These are phyloP conservation scores for Drosophila pallidifrons DNA, from an alignment of 1,140 invertebrate genomes.

Conservation along the genomic window DNA sequence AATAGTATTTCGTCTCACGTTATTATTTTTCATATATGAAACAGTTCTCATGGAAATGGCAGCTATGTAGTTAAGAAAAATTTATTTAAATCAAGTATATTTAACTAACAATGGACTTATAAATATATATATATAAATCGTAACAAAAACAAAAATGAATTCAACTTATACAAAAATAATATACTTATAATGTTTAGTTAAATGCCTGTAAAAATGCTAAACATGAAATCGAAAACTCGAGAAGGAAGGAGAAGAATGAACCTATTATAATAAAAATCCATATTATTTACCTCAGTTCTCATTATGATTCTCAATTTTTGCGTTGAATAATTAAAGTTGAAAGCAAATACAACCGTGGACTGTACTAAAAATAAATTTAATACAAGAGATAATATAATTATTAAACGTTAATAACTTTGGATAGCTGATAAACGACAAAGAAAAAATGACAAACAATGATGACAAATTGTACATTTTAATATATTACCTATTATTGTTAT, in stretches of 20 bases:
- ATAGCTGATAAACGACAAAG: conserved; percentile 11
- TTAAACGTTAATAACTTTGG: conserved; percentile 10
- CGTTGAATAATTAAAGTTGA: conserved; percentile 14
- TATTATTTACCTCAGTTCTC: conserved; percentile 1
- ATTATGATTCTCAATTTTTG: background rate
- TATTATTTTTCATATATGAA: conserved; percentile 58
- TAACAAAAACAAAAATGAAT: conserved; percentile 27
- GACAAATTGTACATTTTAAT: conserved; percentile 24
- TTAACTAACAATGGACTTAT: conserved; percentile 80
- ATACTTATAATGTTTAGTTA: conserved; percentile 30
- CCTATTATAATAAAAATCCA: conserved; percentile 23
- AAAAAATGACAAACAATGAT: conserved; percentile 16
- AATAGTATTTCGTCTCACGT: conserved; percentile 20
- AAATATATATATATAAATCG: conserved; percentile 64
- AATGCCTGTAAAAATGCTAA: conserved; percentile 66
- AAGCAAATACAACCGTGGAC: conserved; percentile 49
- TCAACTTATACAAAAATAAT: conserved; percentile 31
- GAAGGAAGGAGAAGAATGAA: conserved; percentile 25
- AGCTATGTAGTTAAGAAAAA: conserved; percentile 85
- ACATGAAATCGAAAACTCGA: conserved; percentile 19
- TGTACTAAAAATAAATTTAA: conserved; percentile 25
- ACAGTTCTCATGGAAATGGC: conserved; percentile 84
- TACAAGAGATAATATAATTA: conserved; percentile 9
- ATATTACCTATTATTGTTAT: conserved; percentile 49
- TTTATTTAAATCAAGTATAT: conserved; percentile 82